phyloP scores from a whole-genome alignment of 2,797 vertebrate genomes.

The Fistularia commersonii region DNA sequence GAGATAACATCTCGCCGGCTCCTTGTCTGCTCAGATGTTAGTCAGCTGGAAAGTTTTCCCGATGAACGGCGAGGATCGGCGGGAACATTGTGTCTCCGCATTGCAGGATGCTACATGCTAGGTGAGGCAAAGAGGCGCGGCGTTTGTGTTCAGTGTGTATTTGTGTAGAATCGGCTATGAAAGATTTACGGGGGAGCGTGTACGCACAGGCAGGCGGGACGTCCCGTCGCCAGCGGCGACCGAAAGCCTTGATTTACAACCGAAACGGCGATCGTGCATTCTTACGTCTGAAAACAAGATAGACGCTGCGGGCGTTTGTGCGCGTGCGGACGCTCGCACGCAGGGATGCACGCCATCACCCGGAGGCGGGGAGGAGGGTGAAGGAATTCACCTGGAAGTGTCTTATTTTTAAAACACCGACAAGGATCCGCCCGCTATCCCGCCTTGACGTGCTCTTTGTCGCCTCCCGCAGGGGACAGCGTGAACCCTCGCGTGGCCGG shows the following conservation, averaged over 20 bases:
- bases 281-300: constrained; percentile 43
- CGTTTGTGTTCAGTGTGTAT: constrained; percentile 24
- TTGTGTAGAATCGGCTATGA: constrained; percentile 33
- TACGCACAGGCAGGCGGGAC: constrained; percentile 64
- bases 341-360: constrained; percentile 14
- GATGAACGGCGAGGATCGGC: constrained; percentile 27
- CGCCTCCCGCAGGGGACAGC: constrained; percentile 83
- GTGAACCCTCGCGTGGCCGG: constrained; percentile 90
- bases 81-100: constrained; percentile 35
- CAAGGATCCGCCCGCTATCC: too few species aligned
- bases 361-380: constrained; percentile 7
- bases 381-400: constrained; percentile 33
- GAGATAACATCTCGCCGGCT: constrained; percentile 40
- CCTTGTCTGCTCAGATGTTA: constrained; percentile 35
- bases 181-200: constrained; percentile 54
- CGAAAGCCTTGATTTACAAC: constrained; percentile 60
- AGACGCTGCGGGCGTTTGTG: constrained; percentile 20
- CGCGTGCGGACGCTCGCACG: constrained; percentile 36
- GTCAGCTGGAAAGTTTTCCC: constrained; percentile 36
- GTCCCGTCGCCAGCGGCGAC: constrained; percentile 56
- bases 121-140: constrained; percentile 50
- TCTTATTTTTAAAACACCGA: too few species aligned
- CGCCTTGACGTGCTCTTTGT: too few species aligned
- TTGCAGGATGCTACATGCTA: constrained; percentile 68
- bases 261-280: constrained; percentile 55